phyloP scores from a whole-genome alignment of 2,888 invertebrate genomes.

The Mythimna pallens region DNA sequence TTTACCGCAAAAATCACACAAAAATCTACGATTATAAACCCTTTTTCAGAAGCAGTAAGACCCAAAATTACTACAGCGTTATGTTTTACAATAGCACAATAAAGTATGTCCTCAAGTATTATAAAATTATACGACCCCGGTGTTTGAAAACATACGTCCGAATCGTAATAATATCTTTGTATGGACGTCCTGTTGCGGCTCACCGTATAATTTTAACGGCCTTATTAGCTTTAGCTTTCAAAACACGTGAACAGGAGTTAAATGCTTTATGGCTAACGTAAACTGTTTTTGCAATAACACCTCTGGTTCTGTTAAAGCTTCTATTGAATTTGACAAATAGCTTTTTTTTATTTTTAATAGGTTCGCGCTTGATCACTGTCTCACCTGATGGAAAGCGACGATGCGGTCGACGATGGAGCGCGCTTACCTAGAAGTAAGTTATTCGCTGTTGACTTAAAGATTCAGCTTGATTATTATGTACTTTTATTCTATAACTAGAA shows the following conservation, averaged over 20 bases:
- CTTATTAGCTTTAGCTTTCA: conserved; percentile 83
- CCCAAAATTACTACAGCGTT: conserved; percentile 43
- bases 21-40: not conserved
- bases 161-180: conserved; percentile 83
- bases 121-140: conserved; percentile 84
- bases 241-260: conserved; percentile 82
- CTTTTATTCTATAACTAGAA: too few species aligned
- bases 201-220: conserved; percentile 84
- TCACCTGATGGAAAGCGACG: too few species aligned
- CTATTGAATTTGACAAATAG: conserved; percentile 24
- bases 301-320: conserved; percentile 39
- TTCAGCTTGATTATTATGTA: too few species aligned
- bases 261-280: conserved; percentile 78
- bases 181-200: conserved; percentile 76
- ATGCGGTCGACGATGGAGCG: too few species aligned
- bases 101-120: conserved; percentile 74
- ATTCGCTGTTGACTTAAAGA: too few species aligned
- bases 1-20: conserved; percentile 26
- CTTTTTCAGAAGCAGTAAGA: conserved; percentile 41
- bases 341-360: too few species aligned
- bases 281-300: conserved; percentile 75
- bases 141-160: conserved; percentile 84
- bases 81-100: conserved; percentile 44
- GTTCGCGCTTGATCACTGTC: too few species aligned
- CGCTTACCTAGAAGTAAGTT: too few species aligned